A percentile compares a stretch with the other conserved stretches of the same genome.
These are phyloP conservation scores for Megalopta genalis DNA, from an alignment of 1,140 invertebrate genomes.

Conservation along the genomic window DNA sequence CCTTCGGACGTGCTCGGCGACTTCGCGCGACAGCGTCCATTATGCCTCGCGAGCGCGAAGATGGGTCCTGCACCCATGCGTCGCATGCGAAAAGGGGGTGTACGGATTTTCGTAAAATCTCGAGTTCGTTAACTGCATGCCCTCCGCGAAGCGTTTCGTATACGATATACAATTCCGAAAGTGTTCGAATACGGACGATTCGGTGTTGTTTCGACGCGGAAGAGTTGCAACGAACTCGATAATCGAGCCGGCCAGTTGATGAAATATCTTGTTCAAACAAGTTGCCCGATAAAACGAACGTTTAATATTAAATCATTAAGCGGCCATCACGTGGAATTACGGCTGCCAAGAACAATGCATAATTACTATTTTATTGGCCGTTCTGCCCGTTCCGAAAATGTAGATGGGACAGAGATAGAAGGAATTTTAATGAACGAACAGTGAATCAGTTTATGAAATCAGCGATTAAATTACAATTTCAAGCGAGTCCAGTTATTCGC, in stretches of 20 bases:
- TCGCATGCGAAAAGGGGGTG: background rate
- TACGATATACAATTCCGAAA: background rate
- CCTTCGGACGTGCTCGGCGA: background rate
- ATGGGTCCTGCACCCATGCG: background rate
- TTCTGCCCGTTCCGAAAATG: background rate
- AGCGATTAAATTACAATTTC: background rate
- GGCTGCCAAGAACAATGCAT: background rate
- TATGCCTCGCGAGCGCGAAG: slow-evolving; percentile 1
- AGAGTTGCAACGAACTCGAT: background rate
- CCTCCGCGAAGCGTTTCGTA: too few relatives aligned
- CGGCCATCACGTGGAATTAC: too few relatives aligned
- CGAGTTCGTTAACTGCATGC: background rate
- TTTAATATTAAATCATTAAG: too few relatives aligned
- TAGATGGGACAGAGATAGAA: background rate
- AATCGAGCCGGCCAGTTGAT: background rate
- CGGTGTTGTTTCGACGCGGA: background rate
- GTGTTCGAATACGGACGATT: background rate
- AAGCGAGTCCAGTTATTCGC: too few relatives aligned
- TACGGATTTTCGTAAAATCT: slow-evolving; percentile 5
- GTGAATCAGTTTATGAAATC: background rate
- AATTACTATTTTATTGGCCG: background rate
- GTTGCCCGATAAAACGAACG: too few relatives aligned
- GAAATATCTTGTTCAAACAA: too few relatives aligned
- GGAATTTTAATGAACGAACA: background rate
- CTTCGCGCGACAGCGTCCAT: background rate